Evolutionary conservation across 2,797 vertebrate species (phyloP), one percentile per base, ranked within the genome.

Genomic region (Notolepis coatsorum): DNA sequence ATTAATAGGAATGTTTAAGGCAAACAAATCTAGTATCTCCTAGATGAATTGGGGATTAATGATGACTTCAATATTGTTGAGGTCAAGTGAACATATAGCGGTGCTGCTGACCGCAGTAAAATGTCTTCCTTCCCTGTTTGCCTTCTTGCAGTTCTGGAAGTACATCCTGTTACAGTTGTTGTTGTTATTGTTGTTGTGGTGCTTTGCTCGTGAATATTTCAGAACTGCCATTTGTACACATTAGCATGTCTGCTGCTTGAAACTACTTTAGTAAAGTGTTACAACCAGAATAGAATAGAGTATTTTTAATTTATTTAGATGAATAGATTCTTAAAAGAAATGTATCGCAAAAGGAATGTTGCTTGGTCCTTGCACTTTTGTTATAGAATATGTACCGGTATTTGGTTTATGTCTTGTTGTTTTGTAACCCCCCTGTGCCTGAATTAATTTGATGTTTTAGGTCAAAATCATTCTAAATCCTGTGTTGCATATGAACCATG

Each of bases 341-440:
- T 17, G 4, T 31, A 30, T 17, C 10, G 27, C 20, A 2, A 43
- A 42, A 42, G 17, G 7, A 25, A 21, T 60, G 0, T 18, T 43
- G 35, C 21, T 37, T 12, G 5, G 43, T 55, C 24, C 72, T 65
- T 72, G 56, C 71, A 71, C 66, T 67, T 68, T 73, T 56, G 39
- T 13, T 23, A 13, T 5, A 23, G 9, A 57, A 23, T 15, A 33
- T 25, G 3, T 28, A 17, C 17, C 21, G 21, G 7, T 41, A 41
- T 43, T 43, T 15, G 7, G 7, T 17, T 42, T 42, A 15, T 42
- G 9, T 17, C 5, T 15, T 2, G 9, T 15, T 2, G 7, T 38
- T 17, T 18, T 7, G 39, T 41, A 13, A 41, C 10, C 15, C 20
- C 39, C 39, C 13, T 5, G 50, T 24, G 5, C 17, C 20, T 31